These are phyloP conservation scores for Drosophila picticornis DNA, from an alignment of 2,888 invertebrate genomes.

Conservation along the genomic window DNA sequence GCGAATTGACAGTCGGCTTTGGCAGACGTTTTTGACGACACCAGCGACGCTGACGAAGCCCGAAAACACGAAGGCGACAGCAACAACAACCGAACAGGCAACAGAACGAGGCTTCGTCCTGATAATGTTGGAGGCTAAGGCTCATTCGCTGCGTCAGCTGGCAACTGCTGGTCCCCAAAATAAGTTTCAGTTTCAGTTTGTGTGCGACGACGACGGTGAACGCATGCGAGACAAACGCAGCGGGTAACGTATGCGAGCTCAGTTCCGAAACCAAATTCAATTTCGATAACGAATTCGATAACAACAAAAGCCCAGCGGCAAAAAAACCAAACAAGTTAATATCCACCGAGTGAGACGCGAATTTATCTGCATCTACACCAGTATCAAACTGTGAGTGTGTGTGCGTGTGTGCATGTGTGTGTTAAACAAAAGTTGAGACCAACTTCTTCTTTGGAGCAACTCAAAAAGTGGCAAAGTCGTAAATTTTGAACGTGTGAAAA, in stretches of 20 bases:
- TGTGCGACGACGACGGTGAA: constrained; percentile 73
- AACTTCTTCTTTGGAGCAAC: constrained; percentile 32
- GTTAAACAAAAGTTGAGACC: constrained; percentile 35
- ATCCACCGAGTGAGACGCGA: constrained; percentile 34
- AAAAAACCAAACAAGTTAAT: constrained; percentile 38
- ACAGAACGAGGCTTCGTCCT: constrained; percentile 50
- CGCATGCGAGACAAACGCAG: constrained; percentile 54
- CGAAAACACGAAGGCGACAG: constrained; percentile 22
- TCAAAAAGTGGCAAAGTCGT: constrained; percentile 63
- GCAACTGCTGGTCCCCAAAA: constrained; percentile 66
- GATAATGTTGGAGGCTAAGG: constrained; percentile 50
- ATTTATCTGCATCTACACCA: constrained; percentile 26
- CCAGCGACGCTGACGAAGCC: constrained; percentile 15
- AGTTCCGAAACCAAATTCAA: constrained; percentile 14
- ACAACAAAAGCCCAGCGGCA: constrained; percentile 15
- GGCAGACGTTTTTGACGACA: constrained; percentile 17
- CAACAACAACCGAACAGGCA: constrained; percentile 26
- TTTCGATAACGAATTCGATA: constrained; percentile 35
- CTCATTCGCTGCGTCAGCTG: constrained; percentile 44
- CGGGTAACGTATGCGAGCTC: constrained; percentile 31
- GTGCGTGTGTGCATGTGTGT: constrained; percentile 28
- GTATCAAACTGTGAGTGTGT: constrained; percentile 17
- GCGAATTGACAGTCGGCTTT: constrained; percentile 52
- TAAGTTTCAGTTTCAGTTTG: constrained; percentile 74
- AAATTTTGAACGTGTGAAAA: constrained; percentile 79